Evolutionary conservation across 2,113 vertebrate genomes (phyloP).

Genomic region (Conger conger): DNA sequence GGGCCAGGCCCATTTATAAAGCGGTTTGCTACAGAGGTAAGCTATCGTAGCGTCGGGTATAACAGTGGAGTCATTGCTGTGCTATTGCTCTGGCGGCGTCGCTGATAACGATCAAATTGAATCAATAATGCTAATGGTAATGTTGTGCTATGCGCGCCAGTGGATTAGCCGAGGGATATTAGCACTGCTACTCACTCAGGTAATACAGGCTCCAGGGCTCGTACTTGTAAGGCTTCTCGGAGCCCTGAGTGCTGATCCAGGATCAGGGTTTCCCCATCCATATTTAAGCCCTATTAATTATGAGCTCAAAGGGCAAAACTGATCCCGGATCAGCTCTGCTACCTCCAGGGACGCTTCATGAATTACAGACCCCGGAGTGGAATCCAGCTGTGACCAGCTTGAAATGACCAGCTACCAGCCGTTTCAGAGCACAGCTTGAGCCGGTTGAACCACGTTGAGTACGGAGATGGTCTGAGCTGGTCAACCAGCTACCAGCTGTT

Average conservation of each 20-base stretch:
- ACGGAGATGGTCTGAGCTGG: too few relatives aligned
- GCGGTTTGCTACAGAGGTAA: neutral
- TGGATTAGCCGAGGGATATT: constrained; percentile 1
- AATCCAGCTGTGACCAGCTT: too few relatives aligned
- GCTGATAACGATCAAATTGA: neutral
- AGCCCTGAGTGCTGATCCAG: neutral
- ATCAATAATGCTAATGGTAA: neutral
- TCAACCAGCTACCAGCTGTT: too few relatives aligned
- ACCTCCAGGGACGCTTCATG: neutral
- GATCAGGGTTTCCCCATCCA: neutral
- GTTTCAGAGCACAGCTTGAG: too few relatives aligned
- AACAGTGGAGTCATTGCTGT: neutral
- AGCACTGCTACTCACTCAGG: neutral
- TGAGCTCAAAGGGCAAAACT: neutral
- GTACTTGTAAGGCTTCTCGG: neutral
- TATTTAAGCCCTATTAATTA: neutral
- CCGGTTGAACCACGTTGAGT: too few relatives aligned
- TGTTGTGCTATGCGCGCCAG: neutral
- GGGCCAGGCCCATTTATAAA: neutral
- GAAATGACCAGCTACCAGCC: too few relatives aligned
- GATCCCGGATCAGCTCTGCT: neutral
- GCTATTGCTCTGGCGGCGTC: neutral
- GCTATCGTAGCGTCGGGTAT: neutral
- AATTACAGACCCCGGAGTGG: too few relatives aligned
- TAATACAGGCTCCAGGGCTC: too few relatives aligned